These are phyloP conservation scores for Diorhabda carinulata DNA, from an alignment of 1,140 invertebrate genomes.

Conservation along the genomic window DNA sequence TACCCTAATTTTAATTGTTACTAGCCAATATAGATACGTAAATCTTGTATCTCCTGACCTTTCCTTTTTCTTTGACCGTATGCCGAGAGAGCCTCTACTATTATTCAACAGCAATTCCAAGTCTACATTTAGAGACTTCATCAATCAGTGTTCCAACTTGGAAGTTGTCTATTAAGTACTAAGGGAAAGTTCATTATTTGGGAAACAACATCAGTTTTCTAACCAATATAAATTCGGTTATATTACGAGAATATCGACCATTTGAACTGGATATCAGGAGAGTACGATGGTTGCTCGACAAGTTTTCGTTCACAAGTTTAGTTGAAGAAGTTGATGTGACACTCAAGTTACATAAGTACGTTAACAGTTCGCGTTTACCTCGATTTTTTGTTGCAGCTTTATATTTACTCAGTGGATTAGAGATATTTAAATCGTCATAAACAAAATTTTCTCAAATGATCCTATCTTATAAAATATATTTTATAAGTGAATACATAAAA, in stretches of 20 bases:
- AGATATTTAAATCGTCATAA: too few relatives aligned
- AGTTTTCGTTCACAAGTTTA: too few relatives aligned
- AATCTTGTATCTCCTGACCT: not conserved
- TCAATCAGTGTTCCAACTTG: constrained; percentile 38
- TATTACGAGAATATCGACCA: constrained; percentile 19
- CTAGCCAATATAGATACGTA: not conserved
- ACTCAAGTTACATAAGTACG: too few relatives aligned
- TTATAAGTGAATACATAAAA: too few relatives aligned
- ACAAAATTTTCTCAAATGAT: too few relatives aligned
- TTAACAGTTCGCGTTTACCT: too few relatives aligned
- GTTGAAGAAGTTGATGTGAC: too few relatives aligned
- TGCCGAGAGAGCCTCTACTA: constrained; percentile 24
- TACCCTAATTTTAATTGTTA: too few relatives aligned
- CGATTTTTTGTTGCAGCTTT: too few relatives aligned
- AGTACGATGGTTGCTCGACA: too few relatives aligned
- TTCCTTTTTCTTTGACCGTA: constrained; percentile 7
- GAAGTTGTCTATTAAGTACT: constrained; percentile 40
- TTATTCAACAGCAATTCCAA: constrained; percentile 35
- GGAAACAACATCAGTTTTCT: constrained; percentile 25
- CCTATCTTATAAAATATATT: too few relatives aligned
- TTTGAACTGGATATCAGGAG: not conserved
- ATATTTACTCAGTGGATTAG: too few relatives aligned
- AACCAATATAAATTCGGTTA: constrained; percentile 34
- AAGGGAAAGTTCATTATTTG: constrained; percentile 34
- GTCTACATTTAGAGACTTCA: constrained; percentile 40